phyloP scores from a whole-genome alignment of 2,888 invertebrate genomes.

The Cantharis rufa region DNA sequence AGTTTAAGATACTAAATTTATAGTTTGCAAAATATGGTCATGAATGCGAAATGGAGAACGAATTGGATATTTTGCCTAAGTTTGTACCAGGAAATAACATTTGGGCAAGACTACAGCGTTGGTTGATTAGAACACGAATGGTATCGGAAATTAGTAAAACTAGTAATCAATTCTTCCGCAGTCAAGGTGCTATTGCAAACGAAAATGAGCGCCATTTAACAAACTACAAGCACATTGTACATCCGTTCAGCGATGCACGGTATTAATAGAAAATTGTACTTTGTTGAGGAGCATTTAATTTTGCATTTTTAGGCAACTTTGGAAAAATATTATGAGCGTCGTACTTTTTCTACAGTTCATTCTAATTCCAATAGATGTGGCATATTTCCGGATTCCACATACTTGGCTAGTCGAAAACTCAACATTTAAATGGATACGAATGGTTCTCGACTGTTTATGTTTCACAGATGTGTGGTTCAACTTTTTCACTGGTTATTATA shows the following conservation, averaged over 20 bases:
- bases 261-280: slow-evolving; percentile 25
- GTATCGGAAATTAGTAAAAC: slow-evolving; percentile 47
- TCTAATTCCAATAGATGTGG: slow-evolving; percentile 47
- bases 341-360: slow-evolving; percentile 41
- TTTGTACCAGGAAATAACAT: slow-evolving; percentile 11
- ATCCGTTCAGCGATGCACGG: slow-evolving; percentile 54
- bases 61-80: slow-evolving; percentile 23
- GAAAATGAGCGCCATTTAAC: slow-evolving; percentile 51
- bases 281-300: background rate
- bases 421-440: slow-evolving; percentile 39
- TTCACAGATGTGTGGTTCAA: slow-evolving; percentile 49
- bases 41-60: slow-evolving; percentile 29
- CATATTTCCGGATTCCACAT: slow-evolving; percentile 39
- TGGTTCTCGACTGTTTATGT: slow-evolving; percentile 42
- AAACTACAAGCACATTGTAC: slow-evolving; percentile 48
- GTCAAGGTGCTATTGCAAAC: slow-evolving; percentile 47
- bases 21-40: slow-evolving; percentile 34
- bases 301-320: slow-evolving; percentile 44
- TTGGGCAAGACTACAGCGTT: slow-evolving; percentile 10
- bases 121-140: slow-evolving; percentile 33
- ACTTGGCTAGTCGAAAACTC: background rate
- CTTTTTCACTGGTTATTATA: slow-evolving; percentile 51
- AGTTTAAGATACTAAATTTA: background rate
- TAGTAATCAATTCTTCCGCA: slow-evolving; percentile 48
- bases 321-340: slow-evolving; percentile 50